Evolutionary conservation across 2,888 invertebrate genomes (phyloP).

Genomic region (Ashinkailepas kermadecensis): DNA sequence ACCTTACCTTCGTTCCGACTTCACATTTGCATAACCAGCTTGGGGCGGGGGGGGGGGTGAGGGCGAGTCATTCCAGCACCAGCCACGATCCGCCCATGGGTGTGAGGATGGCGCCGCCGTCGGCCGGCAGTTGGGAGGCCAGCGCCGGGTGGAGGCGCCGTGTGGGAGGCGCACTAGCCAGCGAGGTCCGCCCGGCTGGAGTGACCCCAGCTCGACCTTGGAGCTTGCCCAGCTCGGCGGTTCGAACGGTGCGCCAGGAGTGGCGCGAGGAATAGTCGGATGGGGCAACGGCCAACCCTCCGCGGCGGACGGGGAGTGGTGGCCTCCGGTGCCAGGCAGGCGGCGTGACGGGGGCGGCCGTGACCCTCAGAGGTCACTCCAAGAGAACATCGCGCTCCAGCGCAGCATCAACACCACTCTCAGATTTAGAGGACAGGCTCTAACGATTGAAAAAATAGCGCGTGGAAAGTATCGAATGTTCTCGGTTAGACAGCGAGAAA

Average conservation of each 20-base stretch:
- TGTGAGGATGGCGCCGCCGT: background rate
- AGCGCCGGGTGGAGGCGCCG: background rate
- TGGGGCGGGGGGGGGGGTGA: background rate
- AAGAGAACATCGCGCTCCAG: too few relatives aligned
- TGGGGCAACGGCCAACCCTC: background rate
- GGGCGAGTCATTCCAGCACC: background rate
- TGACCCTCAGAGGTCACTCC: background rate
- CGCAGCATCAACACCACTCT: too few relatives aligned
- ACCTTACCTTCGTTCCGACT: too few relatives aligned
- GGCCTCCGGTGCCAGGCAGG: background rate
- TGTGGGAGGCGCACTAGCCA: background rate
- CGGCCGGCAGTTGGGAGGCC: background rate
- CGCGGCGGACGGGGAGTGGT: too few relatives aligned
- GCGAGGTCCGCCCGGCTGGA: background rate
- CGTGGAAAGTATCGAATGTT: too few relatives aligned
- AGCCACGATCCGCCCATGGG: too few relatives aligned
- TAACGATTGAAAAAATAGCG: too few relatives aligned
- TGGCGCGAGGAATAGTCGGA: background rate
- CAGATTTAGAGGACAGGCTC: too few relatives aligned
- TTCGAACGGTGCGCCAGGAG: slow-evolving; percentile 11
- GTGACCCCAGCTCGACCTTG: background rate
- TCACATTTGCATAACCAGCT: too few relatives aligned
- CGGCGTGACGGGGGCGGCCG: slow-evolving; percentile 26
- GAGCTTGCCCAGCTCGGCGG: background rate
- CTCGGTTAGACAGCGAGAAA: too few relatives aligned